phyloP scores from a whole-genome alignment of 2,797 vertebrate genomes.

The Dromococcyx pavoninus region DNA sequence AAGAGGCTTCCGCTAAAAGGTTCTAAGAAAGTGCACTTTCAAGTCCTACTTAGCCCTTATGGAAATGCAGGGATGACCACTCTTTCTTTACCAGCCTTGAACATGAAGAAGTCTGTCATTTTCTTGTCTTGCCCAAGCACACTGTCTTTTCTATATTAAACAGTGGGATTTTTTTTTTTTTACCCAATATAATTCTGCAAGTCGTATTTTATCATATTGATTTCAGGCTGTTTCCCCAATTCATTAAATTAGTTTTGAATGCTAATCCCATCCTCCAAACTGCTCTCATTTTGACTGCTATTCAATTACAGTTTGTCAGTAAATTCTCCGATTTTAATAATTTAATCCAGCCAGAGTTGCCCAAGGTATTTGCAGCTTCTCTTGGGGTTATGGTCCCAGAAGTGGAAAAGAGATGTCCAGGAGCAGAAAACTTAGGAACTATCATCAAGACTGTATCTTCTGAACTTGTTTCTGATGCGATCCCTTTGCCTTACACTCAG shows the following conservation, averaged over 20 bases:
- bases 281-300: neutral
- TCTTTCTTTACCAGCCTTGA: neutral
- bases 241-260: neutral
- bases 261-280: neutral
- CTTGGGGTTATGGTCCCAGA: neutral
- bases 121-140: neutral
- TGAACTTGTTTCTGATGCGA: neutral
- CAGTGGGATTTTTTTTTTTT: neutral
- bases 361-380: neutral
- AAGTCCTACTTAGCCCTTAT: neutral
- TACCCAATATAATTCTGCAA: neutral
- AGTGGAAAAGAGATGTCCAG: neutral
- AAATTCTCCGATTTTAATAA: neutral
- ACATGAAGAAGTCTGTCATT: neutral
- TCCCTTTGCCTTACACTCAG: neutral
- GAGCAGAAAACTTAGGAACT: neutral
- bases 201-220: neutral
- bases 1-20: neutral
- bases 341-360: neutral
- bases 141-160: neutral
- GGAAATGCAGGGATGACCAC: neutral
- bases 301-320: neutral
- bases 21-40: neutral
- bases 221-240: neutral
- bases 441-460: neutral